phyloP scores from a whole-genome alignment of 2,888 invertebrate genomes.

The Biston stratarius region DNA sequence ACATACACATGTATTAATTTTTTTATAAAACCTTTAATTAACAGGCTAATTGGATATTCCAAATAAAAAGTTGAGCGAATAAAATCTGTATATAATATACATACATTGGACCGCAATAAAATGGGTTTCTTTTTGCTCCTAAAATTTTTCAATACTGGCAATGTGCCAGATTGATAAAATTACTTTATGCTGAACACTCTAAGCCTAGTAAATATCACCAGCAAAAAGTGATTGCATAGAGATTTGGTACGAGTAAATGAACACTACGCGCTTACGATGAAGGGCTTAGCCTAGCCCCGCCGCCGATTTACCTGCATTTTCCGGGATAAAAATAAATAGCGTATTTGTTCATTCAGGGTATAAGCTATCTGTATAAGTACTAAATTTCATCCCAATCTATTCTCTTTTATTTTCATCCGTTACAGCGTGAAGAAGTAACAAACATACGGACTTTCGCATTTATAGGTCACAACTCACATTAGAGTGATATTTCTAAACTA shows the following conservation, averaged over 20 bases:
- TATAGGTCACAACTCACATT: no score
- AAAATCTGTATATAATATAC: not conserved
- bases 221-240: not conserved
- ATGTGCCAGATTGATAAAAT: constrained; percentile 12
- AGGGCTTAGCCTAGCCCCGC: no score
- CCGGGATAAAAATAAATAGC: no score
- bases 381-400: no score
- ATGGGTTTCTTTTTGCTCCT: constrained; percentile 12
- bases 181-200: not conserved
- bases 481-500: no score
- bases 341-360: no score
- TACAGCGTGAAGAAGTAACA: no score
- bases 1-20: not conserved
- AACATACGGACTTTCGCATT: no score
- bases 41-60: constrained; percentile 6
- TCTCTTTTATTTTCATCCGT: no score
- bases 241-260: not conserved
- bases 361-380: no score
- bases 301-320: no score
- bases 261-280: no score
- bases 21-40: not conserved
- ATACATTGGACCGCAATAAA: constrained; percentile 3
- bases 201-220: not conserved
- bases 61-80: not conserved
- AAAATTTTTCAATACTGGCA: constrained; percentile 13